Conservation (phyloP, 2,113 vertebrate species). For the Gallinago jamesoni region DNA sequence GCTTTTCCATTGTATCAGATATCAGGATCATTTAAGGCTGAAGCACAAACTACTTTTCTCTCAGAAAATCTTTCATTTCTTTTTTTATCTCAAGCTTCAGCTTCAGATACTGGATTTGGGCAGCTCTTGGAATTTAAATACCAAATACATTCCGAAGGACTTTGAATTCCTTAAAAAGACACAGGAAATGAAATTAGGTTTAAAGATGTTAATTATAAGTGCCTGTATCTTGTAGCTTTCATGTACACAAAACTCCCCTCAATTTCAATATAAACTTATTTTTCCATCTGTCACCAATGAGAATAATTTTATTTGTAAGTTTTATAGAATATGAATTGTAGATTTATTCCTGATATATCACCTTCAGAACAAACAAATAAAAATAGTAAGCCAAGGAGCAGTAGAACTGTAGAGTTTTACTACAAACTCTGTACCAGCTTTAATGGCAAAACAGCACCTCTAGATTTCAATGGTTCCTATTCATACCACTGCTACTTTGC, state of each 20-base stretch:
- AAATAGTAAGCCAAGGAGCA: background rate
- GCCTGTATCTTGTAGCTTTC: background rate
- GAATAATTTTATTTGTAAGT: background rate
- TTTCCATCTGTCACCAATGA: background rate
- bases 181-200: background rate
- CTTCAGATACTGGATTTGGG: background rate
- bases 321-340: background rate
- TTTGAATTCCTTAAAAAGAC: slow-evolving; percentile 10
- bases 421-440: background rate
- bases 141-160: background rate
- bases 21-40: slow-evolving; percentile 3
- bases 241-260: background rate
- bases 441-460: background rate
- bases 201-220: background rate
- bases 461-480: background rate
- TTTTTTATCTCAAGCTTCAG: slow-evolving; percentile 15
- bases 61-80: background rate
- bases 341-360: background rate
- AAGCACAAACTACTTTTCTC: slow-evolving; percentile 8
- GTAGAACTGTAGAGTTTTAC: background rate
- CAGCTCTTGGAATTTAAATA: slow-evolving; percentile 34
- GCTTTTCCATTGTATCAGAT: slow-evolving; percentile 36
- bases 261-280: background rate
- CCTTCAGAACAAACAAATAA: background rate
- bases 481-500: background rate